Evolutionary conservation across 2,797 vertebrate genomes (phyloP).

Genomic region (Rachycentron canadum): DNA sequence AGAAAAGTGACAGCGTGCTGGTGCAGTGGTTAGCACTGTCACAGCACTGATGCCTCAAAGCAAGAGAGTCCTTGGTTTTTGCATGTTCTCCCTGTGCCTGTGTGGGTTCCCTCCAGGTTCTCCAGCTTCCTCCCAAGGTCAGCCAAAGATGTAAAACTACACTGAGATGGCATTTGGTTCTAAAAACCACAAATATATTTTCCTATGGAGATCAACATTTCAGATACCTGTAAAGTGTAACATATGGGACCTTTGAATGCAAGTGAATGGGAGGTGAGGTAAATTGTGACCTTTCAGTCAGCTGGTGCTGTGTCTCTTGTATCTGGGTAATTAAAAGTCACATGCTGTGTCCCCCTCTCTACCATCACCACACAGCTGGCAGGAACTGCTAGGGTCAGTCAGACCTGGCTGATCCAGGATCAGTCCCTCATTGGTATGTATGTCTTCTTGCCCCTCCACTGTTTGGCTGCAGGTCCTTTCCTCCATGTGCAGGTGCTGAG

Average conservation of each 20-base stretch:
- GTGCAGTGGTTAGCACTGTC: too few species aligned
- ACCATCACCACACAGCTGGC: slow-evolving; percentile 4
- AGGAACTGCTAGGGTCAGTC: slow-evolving; percentile 34
- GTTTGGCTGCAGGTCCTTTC: slow-evolving; percentile 49
- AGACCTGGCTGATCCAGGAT: slow-evolving; percentile 18
- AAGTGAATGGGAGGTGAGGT: not conserved
- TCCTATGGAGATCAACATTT: not conserved
- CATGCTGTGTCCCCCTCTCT: not conserved
- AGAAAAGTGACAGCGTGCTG: too few species aligned
- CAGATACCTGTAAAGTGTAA: not conserved
- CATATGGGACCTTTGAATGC: not conserved
- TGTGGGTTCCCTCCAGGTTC: too few species aligned
- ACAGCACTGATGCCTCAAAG: too few species aligned
- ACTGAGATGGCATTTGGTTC: not conserved
- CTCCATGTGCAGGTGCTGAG: slow-evolving; percentile 72
- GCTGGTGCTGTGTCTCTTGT: not conserved
- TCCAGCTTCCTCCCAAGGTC: too few species aligned
- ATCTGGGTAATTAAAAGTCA: not conserved
- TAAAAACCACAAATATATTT: not conserved
- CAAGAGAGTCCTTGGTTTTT: too few species aligned
- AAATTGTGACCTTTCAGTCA: not conserved
- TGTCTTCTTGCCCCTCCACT: slow-evolving; percentile 12
- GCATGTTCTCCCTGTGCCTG: too few species aligned
- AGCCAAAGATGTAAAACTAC: not conserved
- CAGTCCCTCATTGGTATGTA: slow-evolving; percentile 51